Evolutionary conservation across 1,140 invertebrate species (phyloP), one percentile per base, ranked within the genome.

Genomic region (Galleria mellonella): DNA sequence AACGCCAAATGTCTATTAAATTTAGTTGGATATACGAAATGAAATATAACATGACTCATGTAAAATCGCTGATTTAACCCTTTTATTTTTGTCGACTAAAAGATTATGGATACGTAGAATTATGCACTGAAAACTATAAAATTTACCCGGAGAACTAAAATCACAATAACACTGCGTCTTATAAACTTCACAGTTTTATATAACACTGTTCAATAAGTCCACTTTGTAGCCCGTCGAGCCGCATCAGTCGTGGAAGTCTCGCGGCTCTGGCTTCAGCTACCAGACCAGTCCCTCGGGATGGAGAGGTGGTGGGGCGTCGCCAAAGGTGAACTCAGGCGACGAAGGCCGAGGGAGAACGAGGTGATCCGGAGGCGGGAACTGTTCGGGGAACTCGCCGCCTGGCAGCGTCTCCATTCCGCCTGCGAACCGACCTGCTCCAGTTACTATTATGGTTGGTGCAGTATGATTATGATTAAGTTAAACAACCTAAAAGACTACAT

Each of bases 221-320:
- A 85, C 74, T 74, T 68, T 56, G 53, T 64, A 78, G 67, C 71
- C 76, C 46, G 67, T 61, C 66, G 82, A 83, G 79, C 83, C 79
- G 81, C 86, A 86, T 87, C 86, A 87, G 72, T 87, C 86, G 82
- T 86, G 75, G 83, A 62, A 87, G 75, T 87, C 86, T 49, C 86
- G 83, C 86, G 86, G 86, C 86, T 87, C 86, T 68, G 86, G 83
- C 83, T 87, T 87, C 73, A 87, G 86, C 86, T 87, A 87, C 86
- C 86, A 87, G 39, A 87, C 86, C 54, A 87, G 66, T 23, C 83
- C 86, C 70, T 87, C 86, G 40, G 75, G 82, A 41, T 87, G 86
- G 35, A 86, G 57, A 29, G 81, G 83, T 0, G 81, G 83, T 11
- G 83, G 82, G 11, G 79, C 83, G 62, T 86, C 85, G 0, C 75